A percentile compares a stretch with the other conserved stretches of the same genome.
These are phyloP conservation scores for Drosophila truncata DNA, from an alignment of 1,140 invertebrate species.

Conservation along the genomic window DNA sequence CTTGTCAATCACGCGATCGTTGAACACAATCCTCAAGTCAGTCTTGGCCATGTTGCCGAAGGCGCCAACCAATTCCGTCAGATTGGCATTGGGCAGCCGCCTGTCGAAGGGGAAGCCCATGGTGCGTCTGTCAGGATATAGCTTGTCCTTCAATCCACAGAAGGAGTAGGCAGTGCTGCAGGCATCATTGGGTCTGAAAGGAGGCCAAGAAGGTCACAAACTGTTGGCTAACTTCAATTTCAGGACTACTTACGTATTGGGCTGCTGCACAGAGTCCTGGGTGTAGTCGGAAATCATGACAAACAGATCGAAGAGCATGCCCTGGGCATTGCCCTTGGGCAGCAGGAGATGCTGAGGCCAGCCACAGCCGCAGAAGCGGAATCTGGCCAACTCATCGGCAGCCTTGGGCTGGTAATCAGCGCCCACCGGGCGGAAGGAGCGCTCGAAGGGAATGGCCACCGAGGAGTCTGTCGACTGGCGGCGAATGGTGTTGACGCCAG, in stretches of 20 bases:
- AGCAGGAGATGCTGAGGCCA: conserved; percentile 87
- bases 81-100: conserved; percentile 86
- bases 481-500: conserved; percentile 87
- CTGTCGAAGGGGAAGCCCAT: conserved; percentile 92
- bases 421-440: conserved; percentile 88
- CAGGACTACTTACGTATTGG: conserved; percentile 69
- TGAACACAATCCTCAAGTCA: conserved; percentile 86
- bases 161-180: conserved; percentile 89
- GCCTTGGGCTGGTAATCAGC: conserved; percentile 67
- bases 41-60: conserved; percentile 87
- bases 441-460: conserved; percentile 89
- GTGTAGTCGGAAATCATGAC: conserved; percentile 86
- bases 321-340: conserved; percentile 85
- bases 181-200: conserved; percentile 53
- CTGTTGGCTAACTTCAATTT: conserved; percentile 7
- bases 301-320: conserved; percentile 85
- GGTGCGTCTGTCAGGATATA: conserved; percentile 89
- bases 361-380: conserved; percentile 87
- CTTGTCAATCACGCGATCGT: conserved; percentile 61
- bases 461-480: conserved; percentile 87
- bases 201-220: background rate
- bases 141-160: conserved; percentile 89
- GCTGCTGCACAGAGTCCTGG: conserved; percentile 87
- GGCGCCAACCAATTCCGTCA: conserved; percentile 86
- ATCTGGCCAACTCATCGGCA: conserved; percentile 74